phyloP scores from a whole-genome alignment of 2,888 invertebrate species.

The Tortricodes alternella region DNA sequence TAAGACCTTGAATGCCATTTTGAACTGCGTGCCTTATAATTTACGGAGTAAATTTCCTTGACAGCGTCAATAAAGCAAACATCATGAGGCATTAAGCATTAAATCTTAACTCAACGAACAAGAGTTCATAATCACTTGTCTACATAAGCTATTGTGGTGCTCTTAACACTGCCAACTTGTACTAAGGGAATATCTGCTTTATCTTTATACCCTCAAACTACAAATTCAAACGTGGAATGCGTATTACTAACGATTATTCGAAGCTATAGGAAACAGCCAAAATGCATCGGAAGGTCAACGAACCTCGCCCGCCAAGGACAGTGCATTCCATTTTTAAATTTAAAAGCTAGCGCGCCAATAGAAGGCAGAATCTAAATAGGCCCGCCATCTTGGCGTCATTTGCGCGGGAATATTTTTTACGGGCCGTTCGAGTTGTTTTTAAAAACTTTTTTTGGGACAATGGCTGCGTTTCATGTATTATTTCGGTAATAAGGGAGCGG shows the following conservation, averaged over 20 bases:
- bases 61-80: neutral
- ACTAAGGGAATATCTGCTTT: constrained; percentile 49
- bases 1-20: neutral
- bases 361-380: constrained; percentile 79
- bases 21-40: neutral
- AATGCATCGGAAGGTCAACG: constrained; percentile 82
- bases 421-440: constrained; percentile 48
- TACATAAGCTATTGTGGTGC: constrained; percentile 43
- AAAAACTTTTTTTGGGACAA: constrained; percentile 65
- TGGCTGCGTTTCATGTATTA: constrained; percentile 65
- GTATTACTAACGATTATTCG: constrained; percentile 55
- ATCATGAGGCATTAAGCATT: constrained; percentile 35
- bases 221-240: constrained; percentile 40
- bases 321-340: constrained; percentile 82
- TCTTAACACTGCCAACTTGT: constrained; percentile 39
- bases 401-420: constrained; percentile 56
- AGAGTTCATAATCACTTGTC: constrained; percentile 56
- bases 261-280: constrained; percentile 67
- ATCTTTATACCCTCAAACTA: constrained; percentile 43
- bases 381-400: constrained; percentile 75
- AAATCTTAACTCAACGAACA: constrained; percentile 48
- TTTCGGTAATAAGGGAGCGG: constrained; percentile 75
- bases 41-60: neutral
- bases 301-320: constrained; percentile 78
- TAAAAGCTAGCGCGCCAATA: constrained; percentile 80